phyloP scores from a whole-genome alignment of 2,888 invertebrate species.

The Agrochola circellaris region DNA sequence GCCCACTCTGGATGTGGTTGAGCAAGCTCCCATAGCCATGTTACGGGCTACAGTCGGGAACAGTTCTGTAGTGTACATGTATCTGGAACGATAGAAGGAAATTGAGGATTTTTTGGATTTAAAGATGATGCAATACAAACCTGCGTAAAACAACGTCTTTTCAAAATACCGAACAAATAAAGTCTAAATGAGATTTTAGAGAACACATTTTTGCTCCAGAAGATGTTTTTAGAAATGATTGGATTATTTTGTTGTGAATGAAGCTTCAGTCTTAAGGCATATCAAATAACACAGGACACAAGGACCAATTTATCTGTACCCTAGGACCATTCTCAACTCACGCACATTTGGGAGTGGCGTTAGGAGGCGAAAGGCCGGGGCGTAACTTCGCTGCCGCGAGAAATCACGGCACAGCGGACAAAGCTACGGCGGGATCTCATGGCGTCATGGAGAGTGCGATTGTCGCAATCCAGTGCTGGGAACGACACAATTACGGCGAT shows the following conservation, averaged over 20 bases:
- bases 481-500: no score
- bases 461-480: no score
- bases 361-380: no score
- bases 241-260: background rate
- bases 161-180: background rate
- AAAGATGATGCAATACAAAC: background rate
- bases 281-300: background rate
- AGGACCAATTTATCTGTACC: no score
- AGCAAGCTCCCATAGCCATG: conserved; percentile 90
- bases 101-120: background rate
- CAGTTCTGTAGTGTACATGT: conserved; percentile 88
- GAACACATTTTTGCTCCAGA: background rate
- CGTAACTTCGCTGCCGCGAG: no score
- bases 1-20: conserved; percentile 90
- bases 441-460: no score
- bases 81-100: conserved; percentile 62
- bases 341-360: no score
- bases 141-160: background rate
- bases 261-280: background rate
- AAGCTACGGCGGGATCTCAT: no score
- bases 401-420: no score
- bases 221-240: background rate
- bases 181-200: background rate
- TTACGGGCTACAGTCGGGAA: conserved; percentile 91
- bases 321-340: background rate